Conservation (phyloP, 2,113 vertebrate genomes). For the Macheiramphus alcinus region DNA sequence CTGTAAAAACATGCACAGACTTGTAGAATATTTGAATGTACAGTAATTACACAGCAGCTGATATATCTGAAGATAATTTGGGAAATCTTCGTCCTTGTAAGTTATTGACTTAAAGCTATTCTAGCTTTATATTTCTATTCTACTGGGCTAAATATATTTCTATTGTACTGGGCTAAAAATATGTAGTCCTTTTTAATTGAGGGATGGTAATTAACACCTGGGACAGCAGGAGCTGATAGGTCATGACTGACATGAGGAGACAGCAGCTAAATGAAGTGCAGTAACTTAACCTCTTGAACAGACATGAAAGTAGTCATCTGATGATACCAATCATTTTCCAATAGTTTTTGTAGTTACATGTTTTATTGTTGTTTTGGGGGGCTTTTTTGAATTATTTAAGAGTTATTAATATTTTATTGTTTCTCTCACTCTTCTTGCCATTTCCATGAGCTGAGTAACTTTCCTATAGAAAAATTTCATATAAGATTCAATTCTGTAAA, state of each 20-base stretch:
- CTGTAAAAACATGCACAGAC: not conserved
- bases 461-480: not conserved
- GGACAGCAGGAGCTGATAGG: not conserved
- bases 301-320: not conserved
- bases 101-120: not conserved
- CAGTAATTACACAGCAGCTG: not conserved
- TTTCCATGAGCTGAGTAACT: not conserved
- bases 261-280: not conserved
- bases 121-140: not conserved
- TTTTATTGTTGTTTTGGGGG: not conserved
- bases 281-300: not conserved
- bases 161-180: not conserved
- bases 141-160: not conserved
- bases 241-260: not conserved
- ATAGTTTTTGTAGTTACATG: not conserved
- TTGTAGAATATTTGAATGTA: not conserved
- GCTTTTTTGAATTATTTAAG: not conserved
- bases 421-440: not conserved
- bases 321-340: not conserved
- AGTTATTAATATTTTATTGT: constrained; percentile 9
- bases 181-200: not conserved
- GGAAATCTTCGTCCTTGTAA: not conserved
- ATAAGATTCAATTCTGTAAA: not conserved
- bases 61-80: not conserved
- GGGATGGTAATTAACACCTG: not conserved